Percentiles rank a stretch among this genome's conserved stretches.
These are phyloP conservation scores for Rhinopomastus cyanomelas DNA, from an alignment of 2,113 vertebrate species.

Conservation along the genomic window DNA sequence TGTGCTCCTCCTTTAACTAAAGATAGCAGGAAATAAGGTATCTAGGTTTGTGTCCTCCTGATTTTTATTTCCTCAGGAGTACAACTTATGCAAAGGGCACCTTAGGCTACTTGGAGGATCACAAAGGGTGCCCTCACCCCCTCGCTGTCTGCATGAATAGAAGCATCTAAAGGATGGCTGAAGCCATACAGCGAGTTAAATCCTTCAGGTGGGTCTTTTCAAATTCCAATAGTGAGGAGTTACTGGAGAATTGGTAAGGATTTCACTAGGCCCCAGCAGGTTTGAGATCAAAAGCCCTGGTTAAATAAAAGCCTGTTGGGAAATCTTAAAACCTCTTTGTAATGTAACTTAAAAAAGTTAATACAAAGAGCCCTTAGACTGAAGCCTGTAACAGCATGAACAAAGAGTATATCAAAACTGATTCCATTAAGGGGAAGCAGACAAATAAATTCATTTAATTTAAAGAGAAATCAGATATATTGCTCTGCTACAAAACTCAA, in stretches of 20 bases:
- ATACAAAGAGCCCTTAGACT: slow-evolving; percentile 82
- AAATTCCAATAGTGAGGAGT: slow-evolving; percentile 83
- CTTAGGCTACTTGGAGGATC: slow-evolving; percentile 79
- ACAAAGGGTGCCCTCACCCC: slow-evolving; percentile 76
- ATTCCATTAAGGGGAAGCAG: slow-evolving; percentile 77
- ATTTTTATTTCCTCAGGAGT: slow-evolving; percentile 81
- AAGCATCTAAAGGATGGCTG: slow-evolving; percentile 74
- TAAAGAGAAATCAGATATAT: slow-evolving; percentile 75
- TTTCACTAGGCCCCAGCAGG: slow-evolving; percentile 83
- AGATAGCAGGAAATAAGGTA: slow-evolving; percentile 84
- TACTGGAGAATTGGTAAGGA: slow-evolving; percentile 83
- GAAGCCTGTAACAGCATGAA: slow-evolving; percentile 77
- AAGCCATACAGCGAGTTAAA: slow-evolving; percentile 78
- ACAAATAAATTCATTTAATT: slow-evolving; percentile 78
- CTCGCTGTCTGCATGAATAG: slow-evolving; percentile 74
- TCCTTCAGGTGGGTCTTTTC: slow-evolving; percentile 87
- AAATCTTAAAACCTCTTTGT: slow-evolving; percentile 87
- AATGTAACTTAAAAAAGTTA: slow-evolving; percentile 87
- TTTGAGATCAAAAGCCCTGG: slow-evolving; percentile 84
- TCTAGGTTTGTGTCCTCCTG: slow-evolving; percentile 79
- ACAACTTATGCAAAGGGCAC: slow-evolving; percentile 81
- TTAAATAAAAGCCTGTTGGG: slow-evolving; percentile 85
- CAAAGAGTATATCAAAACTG: slow-evolving; percentile 84
- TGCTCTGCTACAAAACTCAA: slow-evolving; percentile 33
- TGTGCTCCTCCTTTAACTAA: slow-evolving; percentile 76